Base-by-base conservation (phyloP, 2,888 invertebrate species). In the Crossocerus cetratus region DNA sequence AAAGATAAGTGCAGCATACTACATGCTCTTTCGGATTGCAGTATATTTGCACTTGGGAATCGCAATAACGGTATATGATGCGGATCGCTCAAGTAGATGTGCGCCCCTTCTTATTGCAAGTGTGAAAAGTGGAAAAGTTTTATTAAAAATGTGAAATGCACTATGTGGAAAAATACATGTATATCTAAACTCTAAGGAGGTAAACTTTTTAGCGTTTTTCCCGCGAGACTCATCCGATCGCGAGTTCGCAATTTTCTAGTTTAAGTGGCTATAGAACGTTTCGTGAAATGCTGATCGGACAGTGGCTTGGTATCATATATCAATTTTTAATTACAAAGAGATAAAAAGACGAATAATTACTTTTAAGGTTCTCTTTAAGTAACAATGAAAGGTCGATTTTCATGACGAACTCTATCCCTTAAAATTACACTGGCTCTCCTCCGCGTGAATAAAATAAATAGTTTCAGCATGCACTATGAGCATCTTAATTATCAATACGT, bases 61-160 rank as follows among this genome's bases (percentile, higher is more conserved):
- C 57, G 49, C 54, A 49, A 60, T 20, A 67, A 62, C 60, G 43
- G 53, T 56, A 32, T 32, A 32, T 32, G 8, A 32, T 60, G 11
- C 14, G 74, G 65, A 70, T 18, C 56, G 8, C 60, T 71, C 66
- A 76, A 42, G 62, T 72, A 55, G 43, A 63, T 60, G 69, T 82
- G 63, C 69, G 22, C 62, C 69, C 32, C 23, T 69, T 69, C 63
- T 45, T 65, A 22, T 63, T 63, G 72, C 67, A 16, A 71, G 49
- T 72, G 74, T 77, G 75, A 61, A 8, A 72, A 80, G 74, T 80
- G 75, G 62, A 49, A 72, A 80, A 82, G 72, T 80, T 64, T 59
- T 32, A 63, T 76, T 78, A 77, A 66, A 80, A 80, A 72, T 82
- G 74, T 72, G 68, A 81, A 82, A 81, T 80, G 72, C 74, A 74